phyloP scores from a whole-genome alignment of 2,888 invertebrate species.

The Oxystoma pomonae region DNA sequence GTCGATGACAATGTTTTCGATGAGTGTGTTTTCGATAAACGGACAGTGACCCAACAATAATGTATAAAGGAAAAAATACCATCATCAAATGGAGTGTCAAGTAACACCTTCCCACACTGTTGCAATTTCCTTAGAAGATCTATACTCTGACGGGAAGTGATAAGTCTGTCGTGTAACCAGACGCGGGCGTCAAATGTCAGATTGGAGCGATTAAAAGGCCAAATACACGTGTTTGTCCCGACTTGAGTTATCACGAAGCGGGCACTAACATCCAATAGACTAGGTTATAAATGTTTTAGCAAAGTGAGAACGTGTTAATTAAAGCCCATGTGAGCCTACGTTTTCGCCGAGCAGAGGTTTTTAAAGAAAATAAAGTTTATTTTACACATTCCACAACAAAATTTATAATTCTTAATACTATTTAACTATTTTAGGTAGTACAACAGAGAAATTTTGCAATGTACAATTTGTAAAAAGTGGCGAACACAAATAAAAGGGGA shows the following conservation, averaged over 20 bases:
- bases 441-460: no score
- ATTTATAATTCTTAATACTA: no score
- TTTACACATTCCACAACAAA: no score
- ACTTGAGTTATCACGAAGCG: conserved; percentile 39
- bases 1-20: no score
- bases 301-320: conserved; percentile 40
- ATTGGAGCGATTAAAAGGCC: conserved; percentile 38
- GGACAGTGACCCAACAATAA: no score
- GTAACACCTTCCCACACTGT: conserved; percentile 35
- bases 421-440: no score
- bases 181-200: conserved; percentile 26
- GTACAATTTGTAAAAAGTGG: no score
- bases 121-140: conserved; percentile 35
- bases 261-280: conserved; percentile 37
- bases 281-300: conserved; percentile 36
- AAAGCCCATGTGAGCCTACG: conserved; percentile 32
- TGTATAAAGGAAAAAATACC: no score
- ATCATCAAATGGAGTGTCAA: background rate
- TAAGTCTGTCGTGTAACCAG: background rate
- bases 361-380: no score
- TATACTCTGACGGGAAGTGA: conserved; percentile 15
- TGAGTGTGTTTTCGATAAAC: no score
- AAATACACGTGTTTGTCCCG: conserved; percentile 39
- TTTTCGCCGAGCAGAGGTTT: no score
- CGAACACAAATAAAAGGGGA: no score